Conservation (phyloP, 2,888 invertebrate species). For the Galerucella pusilla region DNA sequence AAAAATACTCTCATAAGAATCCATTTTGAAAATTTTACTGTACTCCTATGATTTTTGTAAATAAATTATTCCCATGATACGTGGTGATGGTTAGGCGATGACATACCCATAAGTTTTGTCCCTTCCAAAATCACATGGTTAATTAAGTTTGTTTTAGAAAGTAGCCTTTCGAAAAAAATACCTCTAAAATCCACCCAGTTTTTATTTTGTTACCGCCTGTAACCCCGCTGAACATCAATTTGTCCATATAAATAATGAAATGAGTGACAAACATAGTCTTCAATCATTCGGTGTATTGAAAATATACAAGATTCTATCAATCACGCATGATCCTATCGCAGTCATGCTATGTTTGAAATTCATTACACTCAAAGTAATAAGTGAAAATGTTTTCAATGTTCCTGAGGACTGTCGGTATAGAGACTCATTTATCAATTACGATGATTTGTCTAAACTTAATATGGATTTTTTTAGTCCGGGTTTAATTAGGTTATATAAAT, state of each 20-base stretch:
- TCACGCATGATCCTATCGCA: slow-evolving; percentile 31
- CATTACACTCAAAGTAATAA: slow-evolving; percentile 29
- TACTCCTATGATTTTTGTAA: too few species aligned
- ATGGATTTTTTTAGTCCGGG: background rate
- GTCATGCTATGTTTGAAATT: slow-evolving; percentile 29
- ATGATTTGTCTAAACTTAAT: background rate
- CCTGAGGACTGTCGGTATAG: slow-evolving; percentile 13
- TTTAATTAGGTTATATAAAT: too few species aligned
- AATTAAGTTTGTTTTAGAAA: too few species aligned
- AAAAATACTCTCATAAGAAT: too few species aligned
- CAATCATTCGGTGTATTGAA: slow-evolving; percentile 23
- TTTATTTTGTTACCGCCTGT: too few species aligned
- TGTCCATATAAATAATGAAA: slow-evolving; percentile 30
- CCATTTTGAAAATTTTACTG: too few species aligned
- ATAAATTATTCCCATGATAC: too few species aligned
- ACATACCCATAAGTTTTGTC: too few species aligned
- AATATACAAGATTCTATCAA: slow-evolving; percentile 33
- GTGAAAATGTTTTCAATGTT: slow-evolving; percentile 28
- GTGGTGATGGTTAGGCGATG: too few species aligned
- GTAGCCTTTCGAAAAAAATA: too few species aligned
- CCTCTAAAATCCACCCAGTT: too few species aligned
- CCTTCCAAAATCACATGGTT: too few species aligned
- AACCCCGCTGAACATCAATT: slow-evolving; percentile 15
- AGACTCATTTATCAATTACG: slow-evolving; percentile 2
- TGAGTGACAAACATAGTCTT: slow-evolving; percentile 32